phyloP scores from a whole-genome alignment of 2,113 vertebrate genomes.

The Vireo altiloquus region DNA sequence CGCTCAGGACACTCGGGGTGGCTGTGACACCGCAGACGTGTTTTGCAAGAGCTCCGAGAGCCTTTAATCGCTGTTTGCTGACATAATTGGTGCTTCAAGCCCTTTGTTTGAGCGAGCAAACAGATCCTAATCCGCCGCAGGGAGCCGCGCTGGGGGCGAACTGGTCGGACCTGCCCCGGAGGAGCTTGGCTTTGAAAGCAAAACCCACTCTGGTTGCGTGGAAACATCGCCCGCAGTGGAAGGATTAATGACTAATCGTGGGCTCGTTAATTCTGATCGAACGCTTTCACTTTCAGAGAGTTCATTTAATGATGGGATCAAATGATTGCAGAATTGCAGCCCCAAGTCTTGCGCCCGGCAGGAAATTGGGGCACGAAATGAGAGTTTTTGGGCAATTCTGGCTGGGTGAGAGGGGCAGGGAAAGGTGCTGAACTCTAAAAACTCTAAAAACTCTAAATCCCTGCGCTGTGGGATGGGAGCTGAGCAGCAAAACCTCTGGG shows the following conservation, averaged over 20 bases:
- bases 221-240: background rate
- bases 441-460: too few relatives aligned
- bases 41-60: background rate
- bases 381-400: background rate
- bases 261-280: background rate
- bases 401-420: background rate
- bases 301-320: background rate
- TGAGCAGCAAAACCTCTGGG: background rate
- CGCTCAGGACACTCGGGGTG: accelerated
- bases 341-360: background rate
- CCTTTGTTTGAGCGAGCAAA: background rate
- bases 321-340: background rate
- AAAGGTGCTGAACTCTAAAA: background rate
- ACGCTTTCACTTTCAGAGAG: background rate
- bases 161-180: background rate
- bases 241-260: background rate
- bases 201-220: background rate
- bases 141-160: background rate
- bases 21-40: background rate
- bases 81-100: background rate
- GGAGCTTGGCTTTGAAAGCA: background rate
- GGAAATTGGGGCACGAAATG: accelerated
- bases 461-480: background rate
- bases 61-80: background rate
- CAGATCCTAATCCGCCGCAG: background rate